Conservation (phyloP, 2,888 invertebrate species). For the Cremastobaeus sp. region DNA sequence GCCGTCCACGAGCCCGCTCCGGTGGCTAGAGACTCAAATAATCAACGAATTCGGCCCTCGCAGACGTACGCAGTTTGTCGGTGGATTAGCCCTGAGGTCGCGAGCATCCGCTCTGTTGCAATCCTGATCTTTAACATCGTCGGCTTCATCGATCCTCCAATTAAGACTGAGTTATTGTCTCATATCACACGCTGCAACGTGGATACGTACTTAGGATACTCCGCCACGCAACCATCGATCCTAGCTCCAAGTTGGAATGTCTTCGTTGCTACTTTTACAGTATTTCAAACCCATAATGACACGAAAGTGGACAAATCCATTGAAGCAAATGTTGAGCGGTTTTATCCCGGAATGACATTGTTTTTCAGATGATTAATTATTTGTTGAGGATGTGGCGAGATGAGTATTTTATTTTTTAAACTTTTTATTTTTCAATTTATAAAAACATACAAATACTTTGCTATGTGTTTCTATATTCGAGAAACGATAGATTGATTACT, state of each 20-base stretch:
- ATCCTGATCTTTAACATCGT: slow-evolving; percentile 64
- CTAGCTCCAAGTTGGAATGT: slow-evolving; percentile 17
- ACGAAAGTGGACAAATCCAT: no score
- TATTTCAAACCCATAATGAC: no score
- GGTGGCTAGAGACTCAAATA: slow-evolving; percentile 61
- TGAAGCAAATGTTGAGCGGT: no score
- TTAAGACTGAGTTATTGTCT: slow-evolving; percentile 64
- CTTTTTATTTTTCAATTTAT: no score
- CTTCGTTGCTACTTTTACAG: slow-evolving; percentile 5
- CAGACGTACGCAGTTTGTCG: slow-evolving; percentile 56
- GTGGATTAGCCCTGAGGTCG: slow-evolving; percentile 63
- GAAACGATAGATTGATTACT: no score
- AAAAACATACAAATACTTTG: no score
- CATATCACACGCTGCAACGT: slow-evolving; percentile 53
- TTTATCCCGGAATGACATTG: no score
- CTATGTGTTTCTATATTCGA: no score
- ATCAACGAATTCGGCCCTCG: slow-evolving; percentile 61
- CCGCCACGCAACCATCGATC: slow-evolving; percentile 12
- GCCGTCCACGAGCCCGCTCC: slow-evolving; percentile 54
- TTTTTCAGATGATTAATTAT: no score
- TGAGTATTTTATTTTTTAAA: no score
- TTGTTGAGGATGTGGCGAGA: no score
- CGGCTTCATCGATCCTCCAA: slow-evolving; percentile 62
- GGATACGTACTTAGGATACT: slow-evolving; percentile 60
- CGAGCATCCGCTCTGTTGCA: slow-evolving; percentile 62